Percentiles rank a stretch among this genome's conserved stretches.
These are phyloP conservation scores for Eulemur rufifrons DNA, from an alignment of 2,113 vertebrate species.

Conservation along the genomic window DNA sequence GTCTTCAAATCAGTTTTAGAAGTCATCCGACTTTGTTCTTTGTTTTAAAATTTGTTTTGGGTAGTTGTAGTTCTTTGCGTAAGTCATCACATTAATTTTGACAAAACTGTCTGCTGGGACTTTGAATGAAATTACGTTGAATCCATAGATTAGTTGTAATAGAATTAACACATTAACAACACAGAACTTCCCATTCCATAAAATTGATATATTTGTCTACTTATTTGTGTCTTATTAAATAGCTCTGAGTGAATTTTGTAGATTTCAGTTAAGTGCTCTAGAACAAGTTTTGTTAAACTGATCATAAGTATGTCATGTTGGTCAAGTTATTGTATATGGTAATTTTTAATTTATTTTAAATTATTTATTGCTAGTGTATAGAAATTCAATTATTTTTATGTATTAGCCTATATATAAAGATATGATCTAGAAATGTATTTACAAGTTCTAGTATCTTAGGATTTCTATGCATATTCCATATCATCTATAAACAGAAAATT, in stretches of 20 bases:
- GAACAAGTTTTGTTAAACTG: not conserved
- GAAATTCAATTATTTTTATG: not conserved
- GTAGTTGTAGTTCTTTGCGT: not conserved
- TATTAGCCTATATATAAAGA: not conserved
- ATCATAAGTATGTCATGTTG: not conserved
- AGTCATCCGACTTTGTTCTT: not conserved
- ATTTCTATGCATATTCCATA: not conserved
- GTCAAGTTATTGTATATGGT: not conserved
- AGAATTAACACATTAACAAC: not conserved
- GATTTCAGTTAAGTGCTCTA: not conserved
- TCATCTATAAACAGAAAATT: not conserved
- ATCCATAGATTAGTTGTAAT: not conserved
- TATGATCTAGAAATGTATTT: not conserved
- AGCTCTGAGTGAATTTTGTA: not conserved
- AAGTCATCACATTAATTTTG: not conserved
- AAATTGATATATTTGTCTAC: not conserved
- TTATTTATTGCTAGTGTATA: not conserved
- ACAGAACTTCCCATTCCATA: not conserved
- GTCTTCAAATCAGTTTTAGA: not conserved
- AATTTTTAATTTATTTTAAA: not conserved
- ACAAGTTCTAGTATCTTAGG: not conserved
- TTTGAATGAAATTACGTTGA: not conserved
- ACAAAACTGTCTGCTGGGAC: not conserved
- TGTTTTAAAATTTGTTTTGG: not conserved
- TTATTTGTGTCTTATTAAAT: not conserved